Evolutionary conservation across 37 sponge, comb jelly and placozoan species (phyloP).

Genomic region (Theonella swinhoei): DNA sequence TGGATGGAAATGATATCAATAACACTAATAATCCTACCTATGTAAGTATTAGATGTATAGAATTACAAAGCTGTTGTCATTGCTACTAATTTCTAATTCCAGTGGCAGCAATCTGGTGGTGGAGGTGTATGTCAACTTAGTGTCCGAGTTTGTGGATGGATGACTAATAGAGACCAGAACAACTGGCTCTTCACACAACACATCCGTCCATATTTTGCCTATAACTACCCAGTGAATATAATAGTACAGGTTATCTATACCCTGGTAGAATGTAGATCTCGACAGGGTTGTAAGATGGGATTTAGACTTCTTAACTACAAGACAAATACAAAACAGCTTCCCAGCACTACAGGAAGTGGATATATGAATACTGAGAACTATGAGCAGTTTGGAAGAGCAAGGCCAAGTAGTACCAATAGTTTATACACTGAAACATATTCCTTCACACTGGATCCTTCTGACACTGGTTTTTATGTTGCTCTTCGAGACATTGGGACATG

Average conservation of each 20-base stretch:
- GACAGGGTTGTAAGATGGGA: background rate
- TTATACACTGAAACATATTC: background rate
- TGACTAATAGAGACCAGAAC: background rate
- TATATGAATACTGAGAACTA: background rate
- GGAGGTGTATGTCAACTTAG: background rate
- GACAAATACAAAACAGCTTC: background rate
- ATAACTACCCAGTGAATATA: background rate
- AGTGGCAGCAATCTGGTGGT: background rate
- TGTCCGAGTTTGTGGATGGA: background rate
- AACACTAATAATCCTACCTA: too few species aligned
- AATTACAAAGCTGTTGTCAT: too few species aligned
- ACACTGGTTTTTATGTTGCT: background rate
- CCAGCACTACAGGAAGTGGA: background rate
- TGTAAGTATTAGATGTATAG: too few species aligned
- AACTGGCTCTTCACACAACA: background rate
- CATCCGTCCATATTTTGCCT: background rate
- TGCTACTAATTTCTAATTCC: background rate
- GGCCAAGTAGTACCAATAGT: background rate
- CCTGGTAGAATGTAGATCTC: background rate
- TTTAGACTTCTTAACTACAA: background rate
- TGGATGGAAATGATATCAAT: background rate
- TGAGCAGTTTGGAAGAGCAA: background rate
- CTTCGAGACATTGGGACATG: background rate
- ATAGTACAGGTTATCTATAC: background rate
- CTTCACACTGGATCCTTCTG: background rate